Conservation (phyloP, 2,113 vertebrate genomes). For the Leptosomus discolor region DNA sequence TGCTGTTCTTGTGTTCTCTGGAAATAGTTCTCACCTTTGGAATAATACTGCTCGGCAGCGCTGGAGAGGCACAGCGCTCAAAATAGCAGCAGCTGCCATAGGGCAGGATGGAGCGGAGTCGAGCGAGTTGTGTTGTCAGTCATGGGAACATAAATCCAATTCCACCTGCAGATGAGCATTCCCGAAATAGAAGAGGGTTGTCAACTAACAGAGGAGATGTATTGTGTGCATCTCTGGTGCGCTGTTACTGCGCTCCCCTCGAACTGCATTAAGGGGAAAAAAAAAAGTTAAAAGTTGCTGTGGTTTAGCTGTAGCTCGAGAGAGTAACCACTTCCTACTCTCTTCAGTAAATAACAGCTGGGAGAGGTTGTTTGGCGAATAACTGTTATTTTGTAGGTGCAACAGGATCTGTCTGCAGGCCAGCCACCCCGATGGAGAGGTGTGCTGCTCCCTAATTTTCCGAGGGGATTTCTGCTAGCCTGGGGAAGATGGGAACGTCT, state of each 20-base stretch:
- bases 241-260: background rate
- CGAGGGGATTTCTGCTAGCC: background rate
- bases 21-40: slow-evolving; percentile 7
- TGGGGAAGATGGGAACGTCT: background rate
- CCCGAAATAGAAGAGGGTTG: slow-evolving; percentile 33
- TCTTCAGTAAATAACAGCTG: background rate
- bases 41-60: background rate
- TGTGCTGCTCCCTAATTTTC: background rate
- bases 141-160: slow-evolving; percentile 44
- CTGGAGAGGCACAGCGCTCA: background rate
- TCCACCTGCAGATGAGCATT: slow-evolving; percentile 42
- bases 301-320: background rate
- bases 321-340: background rate
- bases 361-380: background rate
- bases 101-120: background rate
- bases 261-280: background rate
- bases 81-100: slow-evolving; percentile 45
- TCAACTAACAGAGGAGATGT: background rate
- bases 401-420: background rate
- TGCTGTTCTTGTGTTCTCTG: background rate
- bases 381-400: background rate
- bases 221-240: slow-evolving; percentile 5
- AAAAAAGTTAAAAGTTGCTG: background rate
- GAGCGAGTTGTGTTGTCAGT: slow-evolving; percentile 27
- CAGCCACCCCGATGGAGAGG: accelerated